Evolutionary conservation across 2,888 invertebrate species (phyloP).

Genomic region (Platypus cylindrus): DNA sequence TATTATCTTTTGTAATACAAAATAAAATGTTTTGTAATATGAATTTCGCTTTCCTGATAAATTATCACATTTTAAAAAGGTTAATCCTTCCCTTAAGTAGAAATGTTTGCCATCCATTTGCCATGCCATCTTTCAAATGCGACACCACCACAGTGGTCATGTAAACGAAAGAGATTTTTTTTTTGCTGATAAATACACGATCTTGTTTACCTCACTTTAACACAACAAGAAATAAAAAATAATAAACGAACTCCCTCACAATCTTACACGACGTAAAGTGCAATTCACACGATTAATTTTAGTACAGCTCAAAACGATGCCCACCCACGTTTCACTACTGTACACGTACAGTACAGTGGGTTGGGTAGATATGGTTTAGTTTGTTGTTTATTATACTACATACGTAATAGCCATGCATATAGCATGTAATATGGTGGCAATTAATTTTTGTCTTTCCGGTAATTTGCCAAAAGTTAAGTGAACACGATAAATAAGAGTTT

Average conservation of each 20-base stretch:
- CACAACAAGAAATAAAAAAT: no score
- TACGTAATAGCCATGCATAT: no score
- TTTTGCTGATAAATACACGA: conserved; percentile 14
- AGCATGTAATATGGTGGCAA: conserved; percentile 10
- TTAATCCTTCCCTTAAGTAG: no score
- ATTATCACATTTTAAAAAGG: no score
- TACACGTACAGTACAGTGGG: no score
- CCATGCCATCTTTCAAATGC: conserved; percentile 10
- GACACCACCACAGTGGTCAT: conserved; percentile 15
- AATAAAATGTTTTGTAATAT: no score
- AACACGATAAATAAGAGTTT: conserved; percentile 1
- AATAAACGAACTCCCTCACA: no score
- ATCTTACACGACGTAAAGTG: no score
- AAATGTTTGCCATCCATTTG: conserved; percentile 11
- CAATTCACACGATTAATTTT: conserved; percentile 15
- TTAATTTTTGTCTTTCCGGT: conserved; percentile 12
- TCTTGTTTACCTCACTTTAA: conserved; percentile 12
- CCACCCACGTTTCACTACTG: conserved; percentile 15
- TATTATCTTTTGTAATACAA: no score
- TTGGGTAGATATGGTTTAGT: no score
- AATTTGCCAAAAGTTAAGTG: neutral
- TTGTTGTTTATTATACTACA: no score
- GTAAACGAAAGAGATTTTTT: conserved; percentile 15
- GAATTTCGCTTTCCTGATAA: no score
- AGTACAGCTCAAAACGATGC: conserved; percentile 1